Percentiles rank a stretch among this genome's conserved stretches.
phyloP scores from a whole-genome alignment of 2,113 vertebrate genomes.

The Cyphomyrus plagiostoma region DNA sequence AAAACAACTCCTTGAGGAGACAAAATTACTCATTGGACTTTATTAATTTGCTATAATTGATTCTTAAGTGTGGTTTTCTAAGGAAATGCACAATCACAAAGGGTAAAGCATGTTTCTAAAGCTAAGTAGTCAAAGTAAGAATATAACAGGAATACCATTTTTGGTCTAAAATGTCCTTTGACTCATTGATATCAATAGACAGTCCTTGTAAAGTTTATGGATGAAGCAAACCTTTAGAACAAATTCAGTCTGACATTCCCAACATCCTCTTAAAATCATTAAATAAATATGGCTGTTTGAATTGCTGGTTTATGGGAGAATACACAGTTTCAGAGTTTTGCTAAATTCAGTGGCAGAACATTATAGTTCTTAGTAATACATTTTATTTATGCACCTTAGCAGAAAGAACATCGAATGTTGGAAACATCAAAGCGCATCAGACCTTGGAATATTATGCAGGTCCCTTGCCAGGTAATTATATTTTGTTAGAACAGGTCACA shows the following conservation, averaged over 20 bases:
- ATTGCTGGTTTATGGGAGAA: background rate
- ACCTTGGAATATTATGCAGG: conserved; percentile 37
- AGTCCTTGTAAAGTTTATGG: background rate
- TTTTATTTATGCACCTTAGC: conserved; percentile 23
- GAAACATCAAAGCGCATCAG: conserved; percentile 35
- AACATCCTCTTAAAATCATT: background rate
- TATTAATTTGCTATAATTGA: background rate
- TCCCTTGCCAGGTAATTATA: conserved; percentile 43
- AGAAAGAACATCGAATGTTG: conserved; percentile 24
- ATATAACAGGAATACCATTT: background rate
- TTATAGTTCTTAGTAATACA: conserved; percentile 4
- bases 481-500: conserved; percentile 40
- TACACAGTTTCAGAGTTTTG: background rate
- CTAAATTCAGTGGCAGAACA: background rate
- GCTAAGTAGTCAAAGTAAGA: background rate
- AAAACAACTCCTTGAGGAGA: background rate
- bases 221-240: background rate
- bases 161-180: background rate
- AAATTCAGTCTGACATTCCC: background rate
- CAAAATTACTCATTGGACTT: background rate
- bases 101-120: background rate
- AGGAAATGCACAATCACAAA: background rate
- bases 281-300: background rate
- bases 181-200: background rate
- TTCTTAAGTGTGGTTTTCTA: background rate